These are phyloP conservation scores for Cataglyphis rosenhaueri DNA, from an alignment of 2,888 invertebrate genomes.

Conservation along the genomic window DNA sequence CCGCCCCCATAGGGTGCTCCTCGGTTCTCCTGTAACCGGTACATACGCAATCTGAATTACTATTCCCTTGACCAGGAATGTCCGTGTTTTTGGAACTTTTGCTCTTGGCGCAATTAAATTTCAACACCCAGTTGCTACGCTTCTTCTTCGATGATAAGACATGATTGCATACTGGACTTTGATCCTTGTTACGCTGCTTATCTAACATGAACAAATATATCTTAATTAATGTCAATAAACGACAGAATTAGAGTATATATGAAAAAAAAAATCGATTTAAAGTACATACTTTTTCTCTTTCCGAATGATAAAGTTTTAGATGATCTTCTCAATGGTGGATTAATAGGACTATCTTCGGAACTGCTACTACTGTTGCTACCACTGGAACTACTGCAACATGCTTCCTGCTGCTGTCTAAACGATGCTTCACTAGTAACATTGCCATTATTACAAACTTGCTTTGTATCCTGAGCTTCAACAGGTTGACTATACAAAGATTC, in stretches of 20 bases:
- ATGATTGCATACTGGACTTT: constrained; percentile 82
- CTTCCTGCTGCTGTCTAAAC: constrained; percentile 77
- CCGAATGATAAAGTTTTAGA: constrained; percentile 84
- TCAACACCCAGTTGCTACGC: constrained; percentile 83
- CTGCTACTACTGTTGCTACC: constrained; percentile 83
- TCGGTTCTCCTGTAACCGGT: constrained; percentile 89
- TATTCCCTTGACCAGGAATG: constrained; percentile 83
- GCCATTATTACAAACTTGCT: constrained; percentile 81
- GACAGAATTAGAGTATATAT: neutral
- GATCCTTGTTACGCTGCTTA: constrained; percentile 83
- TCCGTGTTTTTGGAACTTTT: constrained; percentile 84
- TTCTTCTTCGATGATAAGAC: constrained; percentile 83
- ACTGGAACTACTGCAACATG: constrained; percentile 79
- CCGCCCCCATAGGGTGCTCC: constrained; percentile 85
- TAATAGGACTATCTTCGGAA: constrained; percentile 83
- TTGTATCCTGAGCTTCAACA: constrained; percentile 80
- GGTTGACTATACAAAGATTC: constrained; percentile 84
- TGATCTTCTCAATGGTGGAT: constrained; percentile 82
- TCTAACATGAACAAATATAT: constrained; percentile 63
- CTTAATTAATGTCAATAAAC: neutral
- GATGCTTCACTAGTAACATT: constrained; percentile 77
- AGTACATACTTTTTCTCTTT: constrained; percentile 79
- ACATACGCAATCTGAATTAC: constrained; percentile 88
- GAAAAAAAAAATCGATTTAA: neutral
- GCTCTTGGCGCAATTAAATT: constrained; percentile 84